phyloP scores from a whole-genome alignment of 2,888 invertebrate species.

The Zhuqinia jingwanae region DNA sequence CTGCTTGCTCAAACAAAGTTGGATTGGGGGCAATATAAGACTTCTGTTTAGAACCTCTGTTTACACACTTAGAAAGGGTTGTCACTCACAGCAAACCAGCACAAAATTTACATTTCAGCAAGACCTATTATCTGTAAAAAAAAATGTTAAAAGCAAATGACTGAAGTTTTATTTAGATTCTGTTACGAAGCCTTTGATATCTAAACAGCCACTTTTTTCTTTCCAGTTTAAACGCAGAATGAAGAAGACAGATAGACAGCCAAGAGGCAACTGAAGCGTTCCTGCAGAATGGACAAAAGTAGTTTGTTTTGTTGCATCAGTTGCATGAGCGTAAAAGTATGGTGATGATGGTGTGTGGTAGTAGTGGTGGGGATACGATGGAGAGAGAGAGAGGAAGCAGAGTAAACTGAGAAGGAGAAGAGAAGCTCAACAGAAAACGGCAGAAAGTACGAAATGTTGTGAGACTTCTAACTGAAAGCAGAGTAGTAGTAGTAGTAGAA shows the following conservation, averaged over 20 bases:
- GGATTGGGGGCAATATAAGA: not conserved
- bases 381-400: not conserved
- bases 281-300: constrained; percentile 46
- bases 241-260: constrained; percentile 59
- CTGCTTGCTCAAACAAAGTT: not conserved
- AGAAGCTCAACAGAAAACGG: not conserved
- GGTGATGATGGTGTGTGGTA: not conserved
- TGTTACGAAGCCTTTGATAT: not conserved
- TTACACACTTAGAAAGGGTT: too few relatives aligned
- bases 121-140: too few relatives aligned
- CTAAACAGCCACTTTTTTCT: constrained; percentile 15
- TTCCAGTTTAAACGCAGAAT: constrained; percentile 22
- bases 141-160: too few relatives aligned
- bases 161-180: too few relatives aligned
- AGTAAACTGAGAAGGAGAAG: not conserved
- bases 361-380: not conserved
- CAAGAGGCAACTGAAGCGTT: constrained; percentile 58
- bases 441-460: not conserved
- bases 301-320: not conserved
- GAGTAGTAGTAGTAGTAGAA: too few relatives aligned
- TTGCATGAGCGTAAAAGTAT: too few relatives aligned
- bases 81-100: too few relatives aligned
- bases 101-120: too few relatives aligned
- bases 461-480: too few relatives aligned
- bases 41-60: not conserved